A percentile compares a stretch with the other conserved stretches of the same genome.
These are phyloP conservation scores for Eciton burchellii DNA, from an alignment of 1,140 invertebrate species.

Conservation along the genomic window DNA sequence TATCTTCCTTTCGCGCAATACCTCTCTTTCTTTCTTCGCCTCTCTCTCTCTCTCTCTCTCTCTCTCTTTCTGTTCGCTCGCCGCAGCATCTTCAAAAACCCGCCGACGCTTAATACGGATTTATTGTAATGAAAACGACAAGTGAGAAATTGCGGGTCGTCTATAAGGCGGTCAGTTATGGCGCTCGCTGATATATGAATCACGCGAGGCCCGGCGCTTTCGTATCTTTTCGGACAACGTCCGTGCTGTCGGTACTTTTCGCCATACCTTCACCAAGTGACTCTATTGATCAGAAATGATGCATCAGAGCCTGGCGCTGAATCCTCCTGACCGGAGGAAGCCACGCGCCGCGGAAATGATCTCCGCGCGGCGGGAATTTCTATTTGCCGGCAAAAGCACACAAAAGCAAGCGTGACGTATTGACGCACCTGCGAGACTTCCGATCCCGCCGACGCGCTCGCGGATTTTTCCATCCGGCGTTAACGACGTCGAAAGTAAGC, in stretches of 20 bases:
- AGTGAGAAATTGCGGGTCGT: slow-evolving; percentile 22
- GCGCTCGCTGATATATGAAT: not conserved
- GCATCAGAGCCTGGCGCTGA: not conserved
- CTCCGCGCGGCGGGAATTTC: not conserved
- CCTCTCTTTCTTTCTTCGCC: not conserved
- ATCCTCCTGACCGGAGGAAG: not conserved
- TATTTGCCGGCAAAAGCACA: slow-evolving; percentile 31
- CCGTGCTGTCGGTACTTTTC: not conserved
- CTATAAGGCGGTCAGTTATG: not conserved
- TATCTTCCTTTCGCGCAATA: not conserved
- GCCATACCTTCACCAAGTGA: not conserved
- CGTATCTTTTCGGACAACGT: not conserved
- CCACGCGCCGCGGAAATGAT: not conserved
- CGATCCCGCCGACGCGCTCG: not conserved
- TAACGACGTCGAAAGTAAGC: slow-evolving; percentile 34
- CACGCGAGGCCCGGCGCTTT: not conserved
- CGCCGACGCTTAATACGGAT: not conserved
- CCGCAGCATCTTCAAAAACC: not conserved
- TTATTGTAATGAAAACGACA: slow-evolving; percentile 35
- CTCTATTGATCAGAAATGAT: not conserved
- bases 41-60: too few relatives aligned
- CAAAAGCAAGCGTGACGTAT: slow-evolving; percentile 9
- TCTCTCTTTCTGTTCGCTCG: too few relatives aligned
- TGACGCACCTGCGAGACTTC: slow-evolving; percentile 3
- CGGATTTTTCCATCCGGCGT: slow-evolving; percentile 29